Evolutionary conservation across 1,140 invertebrate genomes (phyloP).

Genomic region (Drosophila serrata): DNA sequence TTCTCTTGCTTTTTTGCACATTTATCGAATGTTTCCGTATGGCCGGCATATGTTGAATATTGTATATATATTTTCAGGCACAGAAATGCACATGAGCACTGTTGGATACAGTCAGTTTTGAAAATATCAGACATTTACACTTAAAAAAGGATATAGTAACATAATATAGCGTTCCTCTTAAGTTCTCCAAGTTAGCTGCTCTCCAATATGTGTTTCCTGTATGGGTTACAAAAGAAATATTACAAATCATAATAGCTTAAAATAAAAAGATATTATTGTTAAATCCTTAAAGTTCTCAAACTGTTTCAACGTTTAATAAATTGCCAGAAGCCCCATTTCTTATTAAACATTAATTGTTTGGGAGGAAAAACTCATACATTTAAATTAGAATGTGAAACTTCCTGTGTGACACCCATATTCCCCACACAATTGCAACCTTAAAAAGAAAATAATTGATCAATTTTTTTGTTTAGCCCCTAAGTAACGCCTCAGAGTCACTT

Average conservation of each 20-base stretch:
- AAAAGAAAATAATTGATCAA: constrained; percentile 35
- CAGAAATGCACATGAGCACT: neutral
- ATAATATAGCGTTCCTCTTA: no score
- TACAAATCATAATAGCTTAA: no score
- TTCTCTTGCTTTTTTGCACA: constrained; percentile 11
- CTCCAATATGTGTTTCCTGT: neutral
- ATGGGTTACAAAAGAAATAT: neutral
- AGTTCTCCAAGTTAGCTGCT: no score
- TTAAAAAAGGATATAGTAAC: neutral
- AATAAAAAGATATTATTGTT: no score
- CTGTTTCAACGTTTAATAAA: no score
- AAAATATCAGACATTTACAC: neutral
- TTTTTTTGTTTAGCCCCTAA: constrained; percentile 23
- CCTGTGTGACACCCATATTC: constrained; percentile 23
- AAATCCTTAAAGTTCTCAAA: no score
- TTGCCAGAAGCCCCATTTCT: no score
- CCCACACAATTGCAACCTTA: constrained; percentile 25
- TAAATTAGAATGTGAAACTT: constrained; percentile 7
- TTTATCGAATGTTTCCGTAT: constrained; percentile 23
- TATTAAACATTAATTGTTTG: neutral
- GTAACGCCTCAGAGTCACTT: constrained; percentile 9
- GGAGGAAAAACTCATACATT: constrained; percentile 36
- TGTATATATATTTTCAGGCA: constrained; percentile 6
- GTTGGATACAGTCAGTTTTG: constrained; percentile 9
- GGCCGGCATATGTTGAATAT: constrained; percentile 29